Base-by-base conservation (phyloP, 2,888 invertebrate genomes). In the Drosophila fungiperda region DNA sequence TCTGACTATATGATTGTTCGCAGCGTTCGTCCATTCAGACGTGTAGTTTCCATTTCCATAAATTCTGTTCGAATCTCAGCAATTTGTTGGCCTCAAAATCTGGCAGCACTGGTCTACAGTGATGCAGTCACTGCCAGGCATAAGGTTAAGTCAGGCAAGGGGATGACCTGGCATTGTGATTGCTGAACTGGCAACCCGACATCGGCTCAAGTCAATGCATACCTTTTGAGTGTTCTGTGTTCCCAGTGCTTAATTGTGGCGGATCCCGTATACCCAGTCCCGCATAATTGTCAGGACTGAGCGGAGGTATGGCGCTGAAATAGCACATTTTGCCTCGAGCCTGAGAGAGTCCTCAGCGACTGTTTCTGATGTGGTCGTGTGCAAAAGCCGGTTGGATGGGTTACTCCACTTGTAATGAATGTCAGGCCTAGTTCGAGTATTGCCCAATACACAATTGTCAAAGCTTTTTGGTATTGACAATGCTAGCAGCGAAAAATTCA, bases 191-290 rank as follows among this genome's bases (percentile, higher is more conserved):
- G 36, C 59, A 67, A 45, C 63, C 33, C 54, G 20, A 15, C 15
- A 45, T 6, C 45, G 29, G 63, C 49, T 63, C 45, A 61, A 73
- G 63, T 78, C 35, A 55, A 49, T 61, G 54, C n/a, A 32, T 26
- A 32, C 45, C 55, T 42, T 67, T 60, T 38, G 50, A n/a, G n/a
- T 59, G 65, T 63, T 69, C 53, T 55, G 52, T 58, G 52, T 66
- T 59, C 57, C 63, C 62, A 80, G 63, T 68, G 67, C 73, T 65
- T 78, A 82, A 73, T 86, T 75, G 87, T 75, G 75, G 78, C 76
- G 69, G 64, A 64, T 78, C 87, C 66, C 61, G 29, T 29, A 42
- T n/a, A 65, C 38, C n/a, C 36, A 17, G 42, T 15, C 48, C 26
- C 20, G 35, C 42, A 29, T 32, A 32, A 57, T 40, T 62, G 38